Percentiles rank a stretch among this genome's conserved stretches.
Evolutionary conservation across 2,888 invertebrate genomes (phyloP).

Genomic region (Nemoura dubitans): DNA sequence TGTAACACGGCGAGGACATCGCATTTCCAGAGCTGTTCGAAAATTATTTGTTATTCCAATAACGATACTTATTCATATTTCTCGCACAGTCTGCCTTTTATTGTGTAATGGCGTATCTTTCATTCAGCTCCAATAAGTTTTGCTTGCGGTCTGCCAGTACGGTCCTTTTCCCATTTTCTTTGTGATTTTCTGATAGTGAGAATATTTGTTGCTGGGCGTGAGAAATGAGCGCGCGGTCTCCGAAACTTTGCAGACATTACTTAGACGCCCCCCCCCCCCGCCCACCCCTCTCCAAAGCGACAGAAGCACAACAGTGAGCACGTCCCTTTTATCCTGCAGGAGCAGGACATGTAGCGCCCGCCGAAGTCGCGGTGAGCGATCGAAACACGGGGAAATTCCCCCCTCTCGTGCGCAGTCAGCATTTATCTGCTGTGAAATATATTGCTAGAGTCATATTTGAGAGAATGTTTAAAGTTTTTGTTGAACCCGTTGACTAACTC

Average conservation of each 20-base stretch:
- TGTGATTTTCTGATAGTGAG: slow-evolving; percentile 13
- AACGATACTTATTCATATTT: not conserved
- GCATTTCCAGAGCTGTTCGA: not conserved
- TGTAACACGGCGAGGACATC: not conserved
- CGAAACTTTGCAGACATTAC: not conserved
- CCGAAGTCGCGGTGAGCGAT: not conserved
- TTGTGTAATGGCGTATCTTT: not conserved
- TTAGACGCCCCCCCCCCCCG: not conserved
- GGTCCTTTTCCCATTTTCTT: not conserved
- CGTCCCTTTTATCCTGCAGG: not conserved
- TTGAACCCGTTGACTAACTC: slow-evolving; percentile 8
- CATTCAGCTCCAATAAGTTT: not conserved
- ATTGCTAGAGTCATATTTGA: not conserved
- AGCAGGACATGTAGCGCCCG: not conserved
- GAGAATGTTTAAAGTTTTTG: not conserved
- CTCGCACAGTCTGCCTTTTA: not conserved
- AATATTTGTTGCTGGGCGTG: slow-evolving; percentile 12
- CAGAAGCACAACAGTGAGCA: not conserved
- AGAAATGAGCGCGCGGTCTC: not conserved
- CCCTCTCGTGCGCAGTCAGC: not conserved
- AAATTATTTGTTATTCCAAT: not conserved
- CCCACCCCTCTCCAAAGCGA: too few relatives aligned
- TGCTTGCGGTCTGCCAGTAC: not conserved
- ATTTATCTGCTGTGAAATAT: not conserved
- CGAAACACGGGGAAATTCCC: not conserved